phyloP scores from a whole-genome alignment of 2,113 vertebrate genomes.

The Bubo bubo region DNA sequence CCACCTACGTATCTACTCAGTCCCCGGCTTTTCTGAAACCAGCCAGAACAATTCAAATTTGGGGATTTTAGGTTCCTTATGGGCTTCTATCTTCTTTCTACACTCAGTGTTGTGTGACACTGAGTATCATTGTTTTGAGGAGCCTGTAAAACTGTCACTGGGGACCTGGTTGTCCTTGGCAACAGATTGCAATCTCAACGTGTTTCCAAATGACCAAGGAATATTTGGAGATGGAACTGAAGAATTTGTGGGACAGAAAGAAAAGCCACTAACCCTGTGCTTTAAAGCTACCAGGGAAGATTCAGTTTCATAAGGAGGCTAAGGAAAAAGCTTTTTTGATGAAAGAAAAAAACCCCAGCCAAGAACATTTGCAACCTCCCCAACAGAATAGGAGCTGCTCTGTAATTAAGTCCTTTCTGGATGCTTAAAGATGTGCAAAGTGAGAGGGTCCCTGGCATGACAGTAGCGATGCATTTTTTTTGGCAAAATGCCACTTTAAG shows the following conservation, averaged over 20 bases:
- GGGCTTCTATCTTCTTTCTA: neutral
- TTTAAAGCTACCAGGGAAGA: neutral
- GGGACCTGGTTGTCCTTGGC: conserved; percentile 10
- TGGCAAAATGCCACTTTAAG: neutral
- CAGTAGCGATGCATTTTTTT: neutral
- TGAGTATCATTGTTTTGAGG: neutral
- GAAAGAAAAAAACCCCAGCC: neutral
- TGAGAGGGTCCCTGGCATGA: neutral
- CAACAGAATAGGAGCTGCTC: neutral
- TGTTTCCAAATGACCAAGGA: conserved; percentile 18
- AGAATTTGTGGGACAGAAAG: neutral
- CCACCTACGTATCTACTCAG: neutral
- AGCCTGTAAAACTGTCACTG: neutral
- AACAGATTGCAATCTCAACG: conserved; percentile 5
- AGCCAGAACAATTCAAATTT: neutral
- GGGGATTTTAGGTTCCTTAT: neutral
- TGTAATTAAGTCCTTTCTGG: conserved; percentile 22
- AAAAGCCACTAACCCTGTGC: neutral
- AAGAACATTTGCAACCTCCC: neutral
- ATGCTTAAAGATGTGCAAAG: conserved; percentile 2
- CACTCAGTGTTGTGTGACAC: neutral
- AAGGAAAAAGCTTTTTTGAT: neutral
- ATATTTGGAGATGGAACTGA: neutral
- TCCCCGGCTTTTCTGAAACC: neutral
- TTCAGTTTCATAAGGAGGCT: neutral